Evolutionary conservation across 2,113 vertebrate genomes (phyloP), one percentile per base, ranked within the genome.

Genomic region (Pleuronectes platessa): DNA sequence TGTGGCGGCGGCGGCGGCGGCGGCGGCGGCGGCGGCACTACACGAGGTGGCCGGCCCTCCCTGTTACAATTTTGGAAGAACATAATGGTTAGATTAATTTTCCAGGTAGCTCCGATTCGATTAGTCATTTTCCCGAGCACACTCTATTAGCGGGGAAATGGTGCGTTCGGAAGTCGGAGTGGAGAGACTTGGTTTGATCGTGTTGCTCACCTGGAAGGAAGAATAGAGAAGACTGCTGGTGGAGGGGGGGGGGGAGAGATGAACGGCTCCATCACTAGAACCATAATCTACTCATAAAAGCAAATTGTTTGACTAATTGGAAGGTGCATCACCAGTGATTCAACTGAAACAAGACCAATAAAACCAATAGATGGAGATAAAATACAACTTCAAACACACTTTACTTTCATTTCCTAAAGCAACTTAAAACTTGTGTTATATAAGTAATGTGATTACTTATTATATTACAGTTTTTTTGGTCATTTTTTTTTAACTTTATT

Each of bases 31-130:
- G 81, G 88, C 88, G 68, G 70, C 70, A 61, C 87, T 60, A 85
- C 89, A 87, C 86, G 61, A 87, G 88, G 88, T 92, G 84, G 84
- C 87, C 53, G 87, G 88, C 82, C 54, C 84, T 90, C 79, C 86
- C 77, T 91, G 83, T 88, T 87, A 74, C 84, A 62, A 61, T 82
- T 90, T 89, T 74, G 84, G 74, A 85, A 77, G 66, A 89, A 88
- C 91, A 88, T 84, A 88, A 87, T 61, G 81, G 73, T 82, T 31
- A 88, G 89, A 92, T 90, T 83, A 84, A 91, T 91, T 92, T 90
- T 88, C 77, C 87, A 85, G 86, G 85, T 90, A 84, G 69, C 82
- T 79, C 45, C 76, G 20, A 88, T 89, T 88, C 59, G 74, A 92
- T 90, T 89, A 91, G 87, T 86, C 80, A 86, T 88, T 87, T 87